phyloP scores from a whole-genome alignment of 2,797 vertebrate species.

The Cetoscarus ocellatus region DNA sequence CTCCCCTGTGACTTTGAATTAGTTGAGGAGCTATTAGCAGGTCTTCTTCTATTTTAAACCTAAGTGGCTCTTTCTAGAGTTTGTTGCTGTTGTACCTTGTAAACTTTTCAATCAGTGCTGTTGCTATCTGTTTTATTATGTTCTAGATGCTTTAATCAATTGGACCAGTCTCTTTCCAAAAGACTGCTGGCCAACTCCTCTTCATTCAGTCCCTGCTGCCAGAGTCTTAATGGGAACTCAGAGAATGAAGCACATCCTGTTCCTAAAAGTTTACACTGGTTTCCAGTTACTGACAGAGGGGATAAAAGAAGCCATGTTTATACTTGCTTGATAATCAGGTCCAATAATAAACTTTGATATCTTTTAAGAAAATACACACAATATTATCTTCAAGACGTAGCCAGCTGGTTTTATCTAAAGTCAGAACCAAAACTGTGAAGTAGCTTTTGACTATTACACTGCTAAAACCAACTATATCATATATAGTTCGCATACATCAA shows the following conservation, averaged over 20 bases:
- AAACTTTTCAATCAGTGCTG: background rate
- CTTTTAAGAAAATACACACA: background rate
- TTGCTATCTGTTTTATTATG: background rate
- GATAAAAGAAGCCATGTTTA: background rate
- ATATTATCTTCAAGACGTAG: background rate
- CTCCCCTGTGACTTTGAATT: slow-evolving; percentile 36
- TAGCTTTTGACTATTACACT: background rate
- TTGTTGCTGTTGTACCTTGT: slow-evolving; percentile 13
- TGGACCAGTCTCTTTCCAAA: background rate
- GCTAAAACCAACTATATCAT: too few species aligned
- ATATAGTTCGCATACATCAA: too few species aligned
- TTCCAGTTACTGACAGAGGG: background rate
- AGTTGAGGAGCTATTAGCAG: slow-evolving; percentile 16
- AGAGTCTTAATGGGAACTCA: background rate
- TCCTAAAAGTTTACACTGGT: background rate
- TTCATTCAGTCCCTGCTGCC: background rate
- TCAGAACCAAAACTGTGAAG: background rate
- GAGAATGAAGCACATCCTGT: background rate
- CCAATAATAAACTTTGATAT: too few species aligned
- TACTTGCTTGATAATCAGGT: background rate
- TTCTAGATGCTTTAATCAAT: background rate
- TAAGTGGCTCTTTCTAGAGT: background rate
- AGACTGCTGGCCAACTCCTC: background rate
- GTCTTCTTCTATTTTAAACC: slow-evolving; percentile 37
- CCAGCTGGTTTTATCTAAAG: background rate